Base-by-base conservation (phyloP, 2,888 invertebrate species). In the Cartodere bifasciata region DNA sequence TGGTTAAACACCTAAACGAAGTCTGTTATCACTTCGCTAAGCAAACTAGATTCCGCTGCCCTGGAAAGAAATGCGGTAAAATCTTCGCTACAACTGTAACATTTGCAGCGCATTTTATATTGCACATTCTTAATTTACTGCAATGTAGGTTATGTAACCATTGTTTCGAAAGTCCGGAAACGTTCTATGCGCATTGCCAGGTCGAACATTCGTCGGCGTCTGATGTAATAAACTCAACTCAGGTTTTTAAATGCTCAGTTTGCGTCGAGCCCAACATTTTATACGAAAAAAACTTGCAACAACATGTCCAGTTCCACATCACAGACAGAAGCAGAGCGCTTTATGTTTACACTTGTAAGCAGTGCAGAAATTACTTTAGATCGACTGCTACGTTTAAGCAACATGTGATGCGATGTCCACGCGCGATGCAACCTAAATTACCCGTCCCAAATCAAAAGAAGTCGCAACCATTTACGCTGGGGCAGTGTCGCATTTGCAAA, bases 1-100 rank as follows among this genome's bases (percentile, higher is more conserved):
- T 76, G 51, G 50, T 67, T 46, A 44, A 64, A 46, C 74, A 75
- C 60, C 60, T 61, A 20, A 62, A 64, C 44, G 56, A 58, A 1
- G 45, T 50, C 3, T 68, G 68, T 36, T 67, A 61, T 30, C 67
- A 68, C 43, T 47, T 53, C 23, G 44, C 49, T 2, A 60, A 59
- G 36, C 48, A 47, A 21, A 52, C 58, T 9, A 43, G 55, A 23
- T 50, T 45, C 21, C 40, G 52, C 20, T 62, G 61, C 39, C 52
- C 55, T 1, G 56, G 49, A 3, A 46, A 45, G 29, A 50, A 50
- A 16, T 58, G 62, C 23, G 66, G 66, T 31, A 56, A 55, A 33
- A 41, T 64, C 20, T 64, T 68, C 38, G 54, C 57, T 4, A 64
- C 66, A 43, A 60, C 61, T 6, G 55, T 56, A 35, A 62, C 68